Evolutionary conservation across 2,113 vertebrate species (phyloP).

Genomic region (Nibea albiflora): DNA sequence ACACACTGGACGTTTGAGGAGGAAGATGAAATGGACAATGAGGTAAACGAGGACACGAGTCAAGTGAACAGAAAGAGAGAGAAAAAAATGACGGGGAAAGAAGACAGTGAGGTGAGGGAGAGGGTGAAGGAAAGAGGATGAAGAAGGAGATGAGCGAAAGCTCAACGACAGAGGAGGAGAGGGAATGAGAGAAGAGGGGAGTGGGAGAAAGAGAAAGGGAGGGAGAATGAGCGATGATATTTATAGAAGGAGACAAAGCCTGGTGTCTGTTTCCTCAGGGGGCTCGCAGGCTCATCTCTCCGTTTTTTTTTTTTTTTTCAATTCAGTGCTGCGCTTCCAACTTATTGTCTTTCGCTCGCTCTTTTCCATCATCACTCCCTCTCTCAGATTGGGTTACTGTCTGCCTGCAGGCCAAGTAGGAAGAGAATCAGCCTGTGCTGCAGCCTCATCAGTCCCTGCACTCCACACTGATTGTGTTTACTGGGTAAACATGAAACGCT

Average conservation of each 20-base stretch:
- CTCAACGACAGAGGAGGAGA: neutral
- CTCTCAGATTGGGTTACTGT: constrained; percentile 69
- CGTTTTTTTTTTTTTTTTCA: constrained; percentile 73
- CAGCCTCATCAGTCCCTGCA: constrained; percentile 57
- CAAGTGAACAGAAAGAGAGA: neutral
- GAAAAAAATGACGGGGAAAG: neutral
- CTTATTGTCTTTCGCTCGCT: constrained; percentile 66
- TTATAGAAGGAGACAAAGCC: constrained; percentile 84
- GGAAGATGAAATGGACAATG: constrained; percentile 3
- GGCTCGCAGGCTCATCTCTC: constrained; percentile 70
- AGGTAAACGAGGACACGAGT: neutral
- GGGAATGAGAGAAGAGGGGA: neutral
- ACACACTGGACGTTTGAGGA: no score
- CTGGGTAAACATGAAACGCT: constrained; percentile 51
- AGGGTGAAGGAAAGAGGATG: neutral
- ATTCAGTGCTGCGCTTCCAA: constrained; percentile 67
- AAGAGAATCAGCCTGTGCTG: constrained; percentile 49
- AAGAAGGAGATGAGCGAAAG: constrained; percentile 3
- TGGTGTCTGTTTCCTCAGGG: constrained; percentile 73
- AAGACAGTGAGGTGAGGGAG: neutral
- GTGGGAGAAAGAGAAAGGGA: neutral
- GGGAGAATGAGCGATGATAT: constrained; percentile 69
- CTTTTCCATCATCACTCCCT: constrained; percentile 28
- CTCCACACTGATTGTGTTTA: constrained; percentile 71
- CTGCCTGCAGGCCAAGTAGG: constrained; percentile 54